Base-by-base conservation (phyloP, 2,888 invertebrate genomes). In the Polia nebulosa region DNA sequence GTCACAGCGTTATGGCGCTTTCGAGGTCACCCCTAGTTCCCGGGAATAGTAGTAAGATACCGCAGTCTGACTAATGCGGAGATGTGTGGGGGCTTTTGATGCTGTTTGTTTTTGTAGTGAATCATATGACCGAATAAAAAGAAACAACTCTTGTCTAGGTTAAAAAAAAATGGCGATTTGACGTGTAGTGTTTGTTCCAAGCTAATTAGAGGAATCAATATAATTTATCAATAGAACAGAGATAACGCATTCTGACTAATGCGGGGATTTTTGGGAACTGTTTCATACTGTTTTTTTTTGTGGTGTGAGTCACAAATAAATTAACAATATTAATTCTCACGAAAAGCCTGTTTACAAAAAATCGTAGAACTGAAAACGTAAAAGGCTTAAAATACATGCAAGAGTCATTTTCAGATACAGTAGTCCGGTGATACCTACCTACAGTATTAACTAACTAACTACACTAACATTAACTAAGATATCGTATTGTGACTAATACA, bases 1-100 rank as follows among this genome's bases (percentile, higher is more conserved):
- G 74, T 81, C 49, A 83, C 83, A 68, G 80, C 80, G 71, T 85
- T 76, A 86, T 79, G 83, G 74, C 70, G 68, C 63, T 84, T 84
- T 87, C 76, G 88, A 90, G 90, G 91, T 91, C 90, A 85, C 76
- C 77, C 36, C 51, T 25, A 36, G 39, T 65, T 65, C 84, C 82
- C 67, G 75, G 84, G 80, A 76, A 63, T 56, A 63, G 56, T 68
- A 67, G 49, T 61, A 39, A 56, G 15, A 51, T 76, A 78, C 75
- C 80, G 83, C 82, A 85, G 83, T 82, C 78, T 78, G 73, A 75
- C 73, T 36, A 66, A 76, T 78, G 62, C 66, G 59, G 77, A 53
- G 53, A 59, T 51, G 70, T 36, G 58, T 72, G 57, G 45, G 75
- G 7, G 20, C 6, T 13, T 52, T 29, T 13, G 76, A 52, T 45